Evolutionary conservation across 2,888 invertebrate species (phyloP), one percentile per base, ranked within the genome.

Genomic region (Drosophila melanosoma): DNA sequence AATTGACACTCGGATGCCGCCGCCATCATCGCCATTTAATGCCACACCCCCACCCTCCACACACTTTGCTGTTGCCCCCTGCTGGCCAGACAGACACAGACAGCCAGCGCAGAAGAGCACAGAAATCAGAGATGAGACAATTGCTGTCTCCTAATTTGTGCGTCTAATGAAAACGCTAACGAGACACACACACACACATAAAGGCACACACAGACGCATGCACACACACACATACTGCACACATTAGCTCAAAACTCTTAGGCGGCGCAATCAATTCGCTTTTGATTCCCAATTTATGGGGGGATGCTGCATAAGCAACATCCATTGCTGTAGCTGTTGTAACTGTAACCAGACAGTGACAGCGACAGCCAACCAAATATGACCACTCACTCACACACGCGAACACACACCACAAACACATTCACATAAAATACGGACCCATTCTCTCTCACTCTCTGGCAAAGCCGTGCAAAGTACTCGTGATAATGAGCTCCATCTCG

Each of bases 401-500:
- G 49, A 40, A 35, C 53, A n/a, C 59, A 69, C 17, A 15, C 20
- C 42, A 20, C 12, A 20, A 45, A 20, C 52, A 20, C 23, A 56
- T 38, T 15, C 52, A 26, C 29, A 57, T 23, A 45, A 56, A 48
- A 36, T 45, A 38, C 7, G 12, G 29, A 12, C 63, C 64, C 54
- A 33, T 32, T 49, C 62, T 53, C 67, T 49, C 60, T 58, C 58
- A 29, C 69, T 42, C 67, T 57, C 65, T 49, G 79, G 67, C 80
- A 87, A 90, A 87, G 90, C 87, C 89, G 87, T 89, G 90, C 90
- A 89, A 87, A 87, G 87, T 88, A 89, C 89, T 87, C 90, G 70
- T 85, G 81, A 86, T 91, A 91, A 91, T 91, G 92, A 92, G 92
- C 90, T 89, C 90, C 91, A 92, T 91, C 91, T 91, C 87, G 90